Evolutionary conservation across 2,888 invertebrate genomes (phyloP), one percentile per base, ranked within the genome.

Genomic region (Cactoblastis cactorum): DNA sequence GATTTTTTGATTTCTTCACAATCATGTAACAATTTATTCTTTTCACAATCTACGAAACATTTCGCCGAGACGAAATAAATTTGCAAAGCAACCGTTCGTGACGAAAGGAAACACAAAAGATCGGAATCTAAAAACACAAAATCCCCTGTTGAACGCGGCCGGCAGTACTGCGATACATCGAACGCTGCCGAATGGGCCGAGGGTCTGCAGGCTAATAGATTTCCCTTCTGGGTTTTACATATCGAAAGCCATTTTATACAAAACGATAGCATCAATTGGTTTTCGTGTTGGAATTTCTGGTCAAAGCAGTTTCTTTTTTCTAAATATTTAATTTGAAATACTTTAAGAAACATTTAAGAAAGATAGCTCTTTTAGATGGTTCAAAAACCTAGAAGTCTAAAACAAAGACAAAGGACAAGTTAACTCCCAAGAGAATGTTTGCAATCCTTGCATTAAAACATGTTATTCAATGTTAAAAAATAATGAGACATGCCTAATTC

Each of bases 211-310:
- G 49, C 59, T 63, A 59, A 60, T 60, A 62, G 58, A 63, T 59
- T 62, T 62, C 62, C 60, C 67, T 50, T 60, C 58, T 58, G 69
- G 60, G 59, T 63, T 55, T 58, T 67, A 56, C 56, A 52, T 39
- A 53, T 54, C 49, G 50, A 56, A 60, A 54, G 51, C 43, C 41
- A 19, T 33, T 53, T 52, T 45, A 56, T 24, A 49, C 19, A 18
- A 18, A 22, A 54, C 53, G 53, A 5, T 37, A 15, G 11, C 9
- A 17, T 17, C 18, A 8, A 8, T 32, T 8, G 11, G 32, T 32
- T 32, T 12, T 12, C 12, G n/a, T n/a, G n/a, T n/a, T 28, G 9
- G 1, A 28, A 1, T 2, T 28, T 28, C 9, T 28, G 3, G 9
- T 28, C 9, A 22, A 22, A 22, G 6, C 22, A 22, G 3, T 4